Conservation (phyloP, 2,797 vertebrate genomes). For the Hyperoplus immaculatus region DNA sequence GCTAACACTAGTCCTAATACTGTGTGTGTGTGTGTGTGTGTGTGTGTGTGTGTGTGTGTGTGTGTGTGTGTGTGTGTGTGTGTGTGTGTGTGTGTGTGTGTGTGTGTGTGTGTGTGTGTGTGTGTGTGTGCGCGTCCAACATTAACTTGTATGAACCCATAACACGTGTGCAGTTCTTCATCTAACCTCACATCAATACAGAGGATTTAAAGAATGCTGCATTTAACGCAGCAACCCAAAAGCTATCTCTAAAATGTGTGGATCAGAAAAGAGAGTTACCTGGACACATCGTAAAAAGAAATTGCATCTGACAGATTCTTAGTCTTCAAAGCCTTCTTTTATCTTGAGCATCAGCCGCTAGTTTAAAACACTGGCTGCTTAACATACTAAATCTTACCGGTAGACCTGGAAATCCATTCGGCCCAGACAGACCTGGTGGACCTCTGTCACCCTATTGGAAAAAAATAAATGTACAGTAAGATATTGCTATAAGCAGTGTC, state of each 20-base stretch:
- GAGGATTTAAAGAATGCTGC: not conserved
- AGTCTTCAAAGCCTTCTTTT: not conserved
- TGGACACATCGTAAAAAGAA: not conserved
- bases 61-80: not conserved
- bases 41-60: not conserved
- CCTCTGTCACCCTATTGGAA: slow-evolving; percentile 89
- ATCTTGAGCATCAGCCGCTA: not conserved
- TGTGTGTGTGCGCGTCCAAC: not conserved
- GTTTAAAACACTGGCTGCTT: not conserved
- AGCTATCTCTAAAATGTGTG: not conserved
- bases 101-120: not conserved
- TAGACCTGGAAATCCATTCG: slow-evolving; percentile 85
- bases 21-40: not conserved
- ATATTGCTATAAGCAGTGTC: not conserved
- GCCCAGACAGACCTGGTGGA: slow-evolving; percentile 85
- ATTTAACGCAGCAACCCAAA: not conserved
- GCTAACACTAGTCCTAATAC: slow-evolving; percentile 10
- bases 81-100: not conserved
- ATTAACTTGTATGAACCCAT: not conserved
- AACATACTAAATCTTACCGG: slow-evolving; percentile 82
- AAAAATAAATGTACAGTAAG: slow-evolving; percentile 31
- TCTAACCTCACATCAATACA: not conserved
- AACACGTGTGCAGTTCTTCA: not conserved
- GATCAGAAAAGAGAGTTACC: not conserved
- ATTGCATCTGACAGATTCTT: not conserved